Percentiles rank a stretch among this genome's conserved stretches.
Conservation (phyloP, 92 coral and sea anemone species). For the Phenganax subtilis region DNA sequence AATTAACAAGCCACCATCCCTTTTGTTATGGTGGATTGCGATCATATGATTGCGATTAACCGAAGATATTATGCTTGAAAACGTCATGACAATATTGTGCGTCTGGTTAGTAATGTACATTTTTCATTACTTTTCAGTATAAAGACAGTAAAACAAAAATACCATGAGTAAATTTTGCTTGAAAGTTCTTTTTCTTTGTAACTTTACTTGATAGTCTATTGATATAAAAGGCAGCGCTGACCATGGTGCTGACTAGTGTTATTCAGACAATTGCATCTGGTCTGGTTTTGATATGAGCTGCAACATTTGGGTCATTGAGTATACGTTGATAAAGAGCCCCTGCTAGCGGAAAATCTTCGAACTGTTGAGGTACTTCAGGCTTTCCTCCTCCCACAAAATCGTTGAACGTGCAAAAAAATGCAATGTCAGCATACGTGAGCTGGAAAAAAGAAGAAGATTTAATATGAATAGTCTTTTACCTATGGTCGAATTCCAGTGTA, state of each 20-base stretch:
- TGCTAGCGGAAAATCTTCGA: not conserved
- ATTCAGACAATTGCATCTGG: slow-evolving; percentile 27
- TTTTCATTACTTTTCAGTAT: no score
- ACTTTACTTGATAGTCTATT: not conserved
- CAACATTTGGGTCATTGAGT: slow-evolving; percentile 37
- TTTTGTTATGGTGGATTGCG: no score
- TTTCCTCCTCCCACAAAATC: slow-evolving; percentile 33
- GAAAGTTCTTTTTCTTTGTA: not conserved
- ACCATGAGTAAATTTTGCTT: no score
- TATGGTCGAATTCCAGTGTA: no score
- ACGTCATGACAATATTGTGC: no score
- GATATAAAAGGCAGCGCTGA: not conserved
- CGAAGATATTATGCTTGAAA: no score
- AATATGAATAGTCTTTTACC: not conserved
- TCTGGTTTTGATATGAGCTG: slow-evolving; percentile 31
- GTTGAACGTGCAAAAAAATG: slow-evolving; percentile 38
- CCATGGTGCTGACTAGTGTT: not conserved
- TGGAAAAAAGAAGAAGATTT: not conserved
- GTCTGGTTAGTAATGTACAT: no score
- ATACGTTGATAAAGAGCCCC: slow-evolving; percentile 35
- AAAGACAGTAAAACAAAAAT: no score
- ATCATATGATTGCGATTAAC: no score
- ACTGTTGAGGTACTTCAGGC: slow-evolving; percentile 16
- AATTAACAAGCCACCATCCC: no score
- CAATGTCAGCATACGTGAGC: slow-evolving; percentile 42